These are phyloP conservation scores for Nerophis ophidion DNA, from an alignment of 2,113 vertebrate genomes.

Conservation along the genomic window DNA sequence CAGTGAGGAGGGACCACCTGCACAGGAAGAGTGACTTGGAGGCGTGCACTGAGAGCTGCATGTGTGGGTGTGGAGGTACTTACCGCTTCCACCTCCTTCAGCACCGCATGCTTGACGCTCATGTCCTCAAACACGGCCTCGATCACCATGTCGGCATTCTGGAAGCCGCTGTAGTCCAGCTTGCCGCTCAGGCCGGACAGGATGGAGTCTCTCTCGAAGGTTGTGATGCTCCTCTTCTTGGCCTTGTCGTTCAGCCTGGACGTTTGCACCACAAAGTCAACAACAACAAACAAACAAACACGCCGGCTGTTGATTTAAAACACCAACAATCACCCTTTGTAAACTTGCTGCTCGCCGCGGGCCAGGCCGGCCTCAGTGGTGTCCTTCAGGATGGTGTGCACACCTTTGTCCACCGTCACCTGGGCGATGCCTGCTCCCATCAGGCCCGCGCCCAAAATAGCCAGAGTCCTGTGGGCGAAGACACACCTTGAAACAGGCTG, in stretches of 20 bases:
- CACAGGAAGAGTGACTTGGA: slow-evolving; percentile 1
- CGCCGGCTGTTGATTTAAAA: slow-evolving; percentile 10
- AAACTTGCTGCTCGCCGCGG: slow-evolving; percentile 90
- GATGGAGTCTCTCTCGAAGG: slow-evolving; percentile 85
- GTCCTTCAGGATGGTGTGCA: slow-evolving; percentile 89
- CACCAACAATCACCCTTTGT: slow-evolving; percentile 78
- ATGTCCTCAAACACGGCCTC: slow-evolving; percentile 97
- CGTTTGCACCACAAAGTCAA: background rate
- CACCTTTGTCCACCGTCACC: slow-evolving; percentile 86
- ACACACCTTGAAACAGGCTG: background rate
- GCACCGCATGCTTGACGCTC: slow-evolving; percentile 84
- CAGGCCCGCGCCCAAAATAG: slow-evolving; percentile 88
- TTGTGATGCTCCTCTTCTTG: slow-evolving; percentile 84
- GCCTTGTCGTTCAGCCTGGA: slow-evolving; percentile 85
- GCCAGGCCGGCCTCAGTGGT: slow-evolving; percentile 75
- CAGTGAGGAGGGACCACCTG: slow-evolving; percentile 86
- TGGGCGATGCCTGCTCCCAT: slow-evolving; percentile 96
- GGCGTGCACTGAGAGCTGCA: too few species aligned
- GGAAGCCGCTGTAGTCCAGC: slow-evolving; percentile 85
- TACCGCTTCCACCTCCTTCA: slow-evolving; percentile 91
- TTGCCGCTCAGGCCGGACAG: slow-evolving; percentile 79
- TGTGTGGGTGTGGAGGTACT: slow-evolving; percentile 50
- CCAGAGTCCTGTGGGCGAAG: slow-evolving; percentile 73
- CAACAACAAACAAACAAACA: background rate
- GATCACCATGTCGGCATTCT: slow-evolving; percentile 90